Percentiles rank a stretch among this genome's conserved stretches.
Evolutionary conservation across 2,113 vertebrate genomes (phyloP).

Genomic region (Cottus gobio): DNA sequence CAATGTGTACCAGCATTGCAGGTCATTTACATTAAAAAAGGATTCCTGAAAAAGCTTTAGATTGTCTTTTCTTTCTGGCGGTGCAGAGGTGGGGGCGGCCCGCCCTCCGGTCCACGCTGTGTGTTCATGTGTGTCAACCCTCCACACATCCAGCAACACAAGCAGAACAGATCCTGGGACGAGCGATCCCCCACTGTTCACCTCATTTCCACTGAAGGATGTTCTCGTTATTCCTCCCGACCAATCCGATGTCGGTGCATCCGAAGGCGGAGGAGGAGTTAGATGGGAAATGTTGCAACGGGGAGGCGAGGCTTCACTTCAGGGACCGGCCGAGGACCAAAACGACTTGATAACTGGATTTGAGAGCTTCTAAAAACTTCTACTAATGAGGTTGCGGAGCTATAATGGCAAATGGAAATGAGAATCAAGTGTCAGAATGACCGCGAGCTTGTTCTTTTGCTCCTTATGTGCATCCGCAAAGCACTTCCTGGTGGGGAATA

Average conservation of each 20-base stretch:
- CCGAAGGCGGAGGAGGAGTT: constrained; percentile 29
- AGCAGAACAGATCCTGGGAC: constrained; percentile 19
- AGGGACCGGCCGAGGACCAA: constrained; percentile 51
- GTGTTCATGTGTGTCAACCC: constrained; percentile 24
- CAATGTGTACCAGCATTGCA: constrained; percentile 23
- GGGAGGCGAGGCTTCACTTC: constrained; percentile 50
- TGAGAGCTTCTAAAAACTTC: constrained; percentile 61
- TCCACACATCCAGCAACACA: constrained; percentile 6
- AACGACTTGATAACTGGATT: constrained; percentile 72
- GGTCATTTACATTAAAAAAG: constrained; percentile 42
- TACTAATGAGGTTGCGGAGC: constrained; percentile 52
- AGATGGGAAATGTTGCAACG: constrained; percentile 31
- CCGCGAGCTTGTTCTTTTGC: constrained; percentile 25
- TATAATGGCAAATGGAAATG: constrained; percentile 52
- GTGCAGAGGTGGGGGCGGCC: constrained; percentile 56
- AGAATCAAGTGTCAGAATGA: constrained; percentile 56
- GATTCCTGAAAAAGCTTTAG: constrained; percentile 56
- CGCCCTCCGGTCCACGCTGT: constrained; percentile 44
- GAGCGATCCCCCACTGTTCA: constrained; percentile 2
- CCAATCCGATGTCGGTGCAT: not conserved
- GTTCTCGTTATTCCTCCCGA: constrained; percentile 4
- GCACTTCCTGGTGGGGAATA: constrained; percentile 11
- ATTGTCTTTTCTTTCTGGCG: constrained; percentile 34
- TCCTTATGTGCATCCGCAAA: constrained; percentile 15
- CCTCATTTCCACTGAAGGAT: constrained; percentile 14